These are phyloP conservation scores for Pheosia gnoma DNA, from an alignment of 2,888 invertebrate species.

Conservation along the genomic window DNA sequence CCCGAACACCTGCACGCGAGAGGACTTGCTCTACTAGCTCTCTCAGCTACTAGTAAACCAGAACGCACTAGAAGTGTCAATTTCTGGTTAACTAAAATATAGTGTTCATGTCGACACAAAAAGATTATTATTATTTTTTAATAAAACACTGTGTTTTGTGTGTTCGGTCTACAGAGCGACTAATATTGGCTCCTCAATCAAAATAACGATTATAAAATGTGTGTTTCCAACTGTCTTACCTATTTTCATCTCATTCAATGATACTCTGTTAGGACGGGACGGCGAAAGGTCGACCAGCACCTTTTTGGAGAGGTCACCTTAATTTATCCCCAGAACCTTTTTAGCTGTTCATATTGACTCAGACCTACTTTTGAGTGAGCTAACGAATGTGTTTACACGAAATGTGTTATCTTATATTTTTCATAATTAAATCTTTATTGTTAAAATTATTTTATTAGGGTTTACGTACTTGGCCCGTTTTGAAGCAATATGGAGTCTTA, in stretches of 20 bases:
- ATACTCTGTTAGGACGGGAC: constrained; percentile 10
- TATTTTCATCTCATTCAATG: constrained; percentile 3
- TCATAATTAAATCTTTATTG: too few species aligned
- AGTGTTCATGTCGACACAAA: too few species aligned
- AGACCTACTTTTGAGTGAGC: not conserved
- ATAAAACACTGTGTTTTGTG: too few species aligned
- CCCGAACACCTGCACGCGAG: too few species aligned
- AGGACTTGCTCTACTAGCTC: too few species aligned
- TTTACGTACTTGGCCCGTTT: too few species aligned
- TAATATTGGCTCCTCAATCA: constrained; percentile 1
- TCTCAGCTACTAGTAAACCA: too few species aligned
- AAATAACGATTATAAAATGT: constrained; percentile 2
- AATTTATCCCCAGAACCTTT: constrained; percentile 11
- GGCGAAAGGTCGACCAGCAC: constrained; percentile 22
- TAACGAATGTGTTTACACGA: constrained; percentile 4
- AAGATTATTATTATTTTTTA: too few species aligned
- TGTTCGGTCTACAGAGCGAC: not conserved
- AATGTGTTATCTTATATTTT: not conserved
- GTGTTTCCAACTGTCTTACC: not conserved
- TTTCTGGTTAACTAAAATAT: too few species aligned
- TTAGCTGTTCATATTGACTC: constrained; percentile 12
- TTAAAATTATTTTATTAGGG: too few species aligned
- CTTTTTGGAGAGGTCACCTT: constrained; percentile 17
- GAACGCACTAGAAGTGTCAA: too few species aligned
- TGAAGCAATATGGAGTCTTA: too few species aligned